Evolutionary conservation across 2,797 vertebrate species (phyloP), one percentile per base, ranked within the genome.

Genomic region (Alcedo quadribrachys): DNA sequence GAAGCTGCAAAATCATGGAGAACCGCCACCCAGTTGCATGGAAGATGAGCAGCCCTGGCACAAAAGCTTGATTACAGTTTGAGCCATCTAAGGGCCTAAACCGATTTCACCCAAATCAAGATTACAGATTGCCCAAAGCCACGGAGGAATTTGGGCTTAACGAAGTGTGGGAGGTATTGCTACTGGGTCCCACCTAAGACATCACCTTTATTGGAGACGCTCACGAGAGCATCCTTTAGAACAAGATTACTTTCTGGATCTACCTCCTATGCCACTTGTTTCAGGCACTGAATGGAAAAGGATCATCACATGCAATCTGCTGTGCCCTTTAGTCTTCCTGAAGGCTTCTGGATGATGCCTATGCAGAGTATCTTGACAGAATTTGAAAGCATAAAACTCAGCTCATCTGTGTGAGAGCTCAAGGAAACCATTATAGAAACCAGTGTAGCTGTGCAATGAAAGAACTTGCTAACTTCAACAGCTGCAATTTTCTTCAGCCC

Each of bases 131-230:
- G n/a, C 13, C 13, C 16, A 15, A n/a, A 84, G 40, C 33, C 63
- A 35, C 3, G 21, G 25, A 90, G 24, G 11, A 81, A 17, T 9
- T 32, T 46, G 9, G 5, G 24, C 58, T 68, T 81, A 58, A 14
- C 11, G 16, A 30, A 7, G 5, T 35, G 18, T 5, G 1, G 30
- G 40, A 79, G 11, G 33, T 42, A 12, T 7, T 65, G 25, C 20
- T 42, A 5, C 50, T 42, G 27, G 5, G 0, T 24, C 45, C 14
- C 50, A 25, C 18, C 54, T 18, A 18, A 74, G 28, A 32, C 50
- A 35, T 15, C 13, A 21, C 46, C 20, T 51, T 14, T 30, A 43
- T 4, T 0, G 0, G 17, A 58, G 46, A 55, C 0, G 3, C 8
- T 83, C 32, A 37, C 11, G 35, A 50, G 55, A 35, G 15, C 19